phyloP scores from a whole-genome alignment of 1,140 invertebrate species.

The Polypedilum vanderplanki region DNA sequence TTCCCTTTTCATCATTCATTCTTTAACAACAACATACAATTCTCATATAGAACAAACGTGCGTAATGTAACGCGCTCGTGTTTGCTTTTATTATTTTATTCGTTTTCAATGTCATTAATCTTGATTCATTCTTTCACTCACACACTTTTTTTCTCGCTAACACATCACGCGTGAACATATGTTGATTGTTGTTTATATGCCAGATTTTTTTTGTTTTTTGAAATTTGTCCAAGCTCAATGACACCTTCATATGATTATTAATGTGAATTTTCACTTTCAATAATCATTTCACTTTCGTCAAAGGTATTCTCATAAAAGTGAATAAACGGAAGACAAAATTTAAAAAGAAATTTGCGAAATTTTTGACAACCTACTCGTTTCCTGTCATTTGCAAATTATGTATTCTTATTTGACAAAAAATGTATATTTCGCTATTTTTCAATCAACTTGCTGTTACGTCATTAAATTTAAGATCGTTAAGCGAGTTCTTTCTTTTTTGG shows the following conservation, averaged over 20 bases:
- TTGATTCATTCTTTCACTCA: neutral
- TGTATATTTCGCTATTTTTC: neutral
- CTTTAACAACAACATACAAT: too few relatives aligned
- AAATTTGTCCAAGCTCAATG: neutral
- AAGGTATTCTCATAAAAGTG: neutral
- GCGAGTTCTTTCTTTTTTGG: too few relatives aligned
- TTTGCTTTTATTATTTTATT: neutral
- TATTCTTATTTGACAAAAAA: neutral
- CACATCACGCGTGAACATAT: neutral
- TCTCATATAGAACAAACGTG: too few relatives aligned
- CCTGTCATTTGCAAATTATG: neutral
- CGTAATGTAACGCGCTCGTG: too few relatives aligned
- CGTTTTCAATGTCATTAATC: neutral
- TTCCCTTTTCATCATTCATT: too few relatives aligned
- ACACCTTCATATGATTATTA: neutral
- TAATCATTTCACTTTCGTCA: neutral
- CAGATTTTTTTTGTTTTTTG: neutral
- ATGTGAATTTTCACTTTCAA: neutral
- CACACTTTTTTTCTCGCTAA: neutral
- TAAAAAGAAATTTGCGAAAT: neutral
- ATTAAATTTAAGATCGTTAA: neutral
- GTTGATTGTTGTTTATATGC: neutral
- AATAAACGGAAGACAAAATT: neutral
- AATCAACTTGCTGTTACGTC: neutral
- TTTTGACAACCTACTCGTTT: neutral